Base-by-base conservation (phyloP, 2,888 invertebrate species). In the Taphrorychus bicolor region DNA sequence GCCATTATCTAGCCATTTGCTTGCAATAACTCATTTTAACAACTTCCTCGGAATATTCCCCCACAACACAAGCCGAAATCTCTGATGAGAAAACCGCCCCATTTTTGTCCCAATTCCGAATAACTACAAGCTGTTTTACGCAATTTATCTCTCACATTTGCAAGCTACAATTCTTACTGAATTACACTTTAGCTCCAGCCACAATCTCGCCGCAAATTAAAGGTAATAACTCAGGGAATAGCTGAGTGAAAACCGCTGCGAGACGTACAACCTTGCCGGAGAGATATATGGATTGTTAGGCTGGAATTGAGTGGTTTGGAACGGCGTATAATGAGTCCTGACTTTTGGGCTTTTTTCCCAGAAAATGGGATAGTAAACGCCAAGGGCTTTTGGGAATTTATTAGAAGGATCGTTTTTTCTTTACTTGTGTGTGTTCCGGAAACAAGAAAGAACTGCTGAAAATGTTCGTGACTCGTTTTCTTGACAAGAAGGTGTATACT, bases 211-310 rank as follows among this genome's bases (percentile, higher is more conserved):
- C 45, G 14, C 45, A 45, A 2, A 45, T 45, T 45, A 45, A 17
- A 14, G 45, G 45, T 45, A 45, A 45, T 45, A 45, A 45, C 16
- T 45, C 17, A 17, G 45, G 14, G 45, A 45, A 45, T 45, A 45
- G 45, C 45, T 14, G 45, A 14, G 45, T 16, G 45, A 45, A 32
- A 32, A 32, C 32, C 32, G 32, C 32, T 32, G 32, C 11, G 32
- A 32, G 32, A 32, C 11, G 9, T 32, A 32, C 32, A 32, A 32
- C 32, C 32, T 32, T 32, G 32, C 9, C 32, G 32, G 32, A 11
- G 11, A 32, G 32, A 32, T 32, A 32, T 32, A 32, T 32, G 32
- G 32, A 32, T 32, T 32, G 32, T 32, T 32, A 32, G 32, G 32
- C 32, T 32, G 32, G 32, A 32, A 32, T 32, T 32, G 32, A 32